phyloP scores from a whole-genome alignment of 1,140 invertebrate genomes.

The Berghia stephanieae region DNA sequence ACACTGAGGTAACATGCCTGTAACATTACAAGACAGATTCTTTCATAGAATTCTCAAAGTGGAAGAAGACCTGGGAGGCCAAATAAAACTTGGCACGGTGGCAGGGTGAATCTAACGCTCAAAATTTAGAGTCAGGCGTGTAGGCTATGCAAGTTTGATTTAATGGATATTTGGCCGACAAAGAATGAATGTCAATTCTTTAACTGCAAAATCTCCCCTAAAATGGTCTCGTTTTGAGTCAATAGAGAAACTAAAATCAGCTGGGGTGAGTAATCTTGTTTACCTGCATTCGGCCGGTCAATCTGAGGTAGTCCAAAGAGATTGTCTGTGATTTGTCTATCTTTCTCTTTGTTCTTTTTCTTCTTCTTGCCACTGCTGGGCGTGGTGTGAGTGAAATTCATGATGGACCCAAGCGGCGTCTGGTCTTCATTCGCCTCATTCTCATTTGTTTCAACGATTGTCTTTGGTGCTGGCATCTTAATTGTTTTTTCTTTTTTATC shows the following conservation, averaged over 20 bases:
- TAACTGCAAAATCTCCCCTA: too few species aligned
- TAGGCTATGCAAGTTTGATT: background rate
- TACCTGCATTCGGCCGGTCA: constrained; percentile 33
- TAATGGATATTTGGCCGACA: background rate
- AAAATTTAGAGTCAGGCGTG: background rate
- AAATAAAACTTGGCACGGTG: too few species aligned
- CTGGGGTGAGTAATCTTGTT: background rate
- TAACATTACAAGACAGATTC: too few species aligned
- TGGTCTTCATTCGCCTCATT: background rate
- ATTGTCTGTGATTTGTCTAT: background rate
- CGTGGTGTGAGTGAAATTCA: constrained; percentile 17
- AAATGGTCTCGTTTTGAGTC: background rate
- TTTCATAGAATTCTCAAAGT: too few species aligned
- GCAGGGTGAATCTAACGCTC: background rate
- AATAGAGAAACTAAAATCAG: background rate
- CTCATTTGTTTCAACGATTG: constrained; percentile 29
- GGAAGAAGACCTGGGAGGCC: too few species aligned
- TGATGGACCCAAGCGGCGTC: background rate
- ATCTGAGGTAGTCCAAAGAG: constrained; percentile 36
- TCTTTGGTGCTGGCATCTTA: constrained; percentile 26
- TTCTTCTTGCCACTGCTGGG: constrained; percentile 19
- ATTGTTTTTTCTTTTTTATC: constrained; percentile 37
- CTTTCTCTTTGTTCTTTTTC: constrained; percentile 30
- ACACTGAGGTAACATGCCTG: too few species aligned
- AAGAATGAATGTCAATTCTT: background rate